Conservation (phyloP, 2,888 invertebrate genomes). For the Noctua pronuba region DNA sequence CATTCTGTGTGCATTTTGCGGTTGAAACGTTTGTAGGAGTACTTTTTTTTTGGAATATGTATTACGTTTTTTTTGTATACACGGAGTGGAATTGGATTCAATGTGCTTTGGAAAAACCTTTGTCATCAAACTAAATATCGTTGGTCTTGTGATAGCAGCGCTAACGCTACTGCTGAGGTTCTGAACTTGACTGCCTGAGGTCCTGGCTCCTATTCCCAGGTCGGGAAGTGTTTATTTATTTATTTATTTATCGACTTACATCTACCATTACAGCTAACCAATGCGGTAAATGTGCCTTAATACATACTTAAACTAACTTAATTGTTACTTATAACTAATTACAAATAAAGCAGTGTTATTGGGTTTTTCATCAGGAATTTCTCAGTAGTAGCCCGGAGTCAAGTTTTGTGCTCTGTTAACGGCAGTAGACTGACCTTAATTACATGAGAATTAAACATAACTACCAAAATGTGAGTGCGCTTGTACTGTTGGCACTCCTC, state of each 20-base stretch:
- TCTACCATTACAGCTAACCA: too few species aligned
- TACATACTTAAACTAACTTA: too few species aligned
- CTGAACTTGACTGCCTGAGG: too few species aligned
- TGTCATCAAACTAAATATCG: not conserved
- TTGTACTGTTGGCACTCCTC: not conserved
- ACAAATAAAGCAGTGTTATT: not conserved
- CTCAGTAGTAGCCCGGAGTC: not conserved
- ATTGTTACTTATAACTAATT: too few species aligned
- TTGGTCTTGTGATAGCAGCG: not conserved
- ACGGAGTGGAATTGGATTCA: not conserved
- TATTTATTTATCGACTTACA: too few species aligned
- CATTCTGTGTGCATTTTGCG: conserved; percentile 44
- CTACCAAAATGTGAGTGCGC: not conserved
- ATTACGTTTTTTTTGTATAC: too few species aligned
- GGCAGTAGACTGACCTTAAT: not conserved
- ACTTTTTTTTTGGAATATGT: not conserved
- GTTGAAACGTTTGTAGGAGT: conserved; percentile 35
- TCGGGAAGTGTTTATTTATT: too few species aligned
- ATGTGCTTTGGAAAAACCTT: not conserved
- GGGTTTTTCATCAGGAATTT: not conserved
- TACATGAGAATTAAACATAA: not conserved
- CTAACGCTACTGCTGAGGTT: not conserved
- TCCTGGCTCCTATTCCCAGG: not conserved
- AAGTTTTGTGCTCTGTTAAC: not conserved
- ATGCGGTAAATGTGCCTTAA: too few species aligned